Percentiles rank a stretch among this genome's conserved stretches.
phyloP scores from a whole-genome alignment of 2,888 invertebrate species.

The Oscheius onirici region DNA sequence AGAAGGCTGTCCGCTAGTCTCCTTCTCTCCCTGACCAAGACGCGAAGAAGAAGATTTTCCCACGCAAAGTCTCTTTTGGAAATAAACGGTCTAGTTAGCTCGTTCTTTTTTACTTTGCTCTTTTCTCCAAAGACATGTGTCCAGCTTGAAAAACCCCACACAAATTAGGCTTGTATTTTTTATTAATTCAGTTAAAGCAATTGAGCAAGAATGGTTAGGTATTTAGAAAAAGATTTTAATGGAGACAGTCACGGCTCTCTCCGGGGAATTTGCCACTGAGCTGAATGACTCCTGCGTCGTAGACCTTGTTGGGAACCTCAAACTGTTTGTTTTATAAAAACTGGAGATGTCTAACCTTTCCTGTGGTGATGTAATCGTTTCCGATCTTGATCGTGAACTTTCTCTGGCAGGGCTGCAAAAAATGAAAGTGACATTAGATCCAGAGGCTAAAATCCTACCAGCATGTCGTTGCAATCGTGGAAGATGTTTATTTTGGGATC shows the following conservation, averaged over 20 bases:
- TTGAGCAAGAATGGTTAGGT: neutral
- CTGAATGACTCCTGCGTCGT: constrained; percentile 62
- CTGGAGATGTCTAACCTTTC: constrained; percentile 35
- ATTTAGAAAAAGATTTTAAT: constrained; percentile 35
- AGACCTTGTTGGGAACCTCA: constrained; percentile 42
- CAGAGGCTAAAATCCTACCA: constrained; percentile 6
- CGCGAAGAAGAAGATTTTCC: no score
- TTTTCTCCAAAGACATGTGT: no score
- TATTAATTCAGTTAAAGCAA: constrained; percentile 2
- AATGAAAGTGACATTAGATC: neutral
- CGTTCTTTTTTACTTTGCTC: no score
- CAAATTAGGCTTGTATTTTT: neutral
- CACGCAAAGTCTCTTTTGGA: no score
- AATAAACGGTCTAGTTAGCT: no score
- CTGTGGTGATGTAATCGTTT: constrained; percentile 57
- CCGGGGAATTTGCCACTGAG: constrained; percentile 60
- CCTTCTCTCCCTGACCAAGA: no score
- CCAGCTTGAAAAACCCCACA: no score
- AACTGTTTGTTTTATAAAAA: no score
- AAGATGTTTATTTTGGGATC: constrained; percentile 69
- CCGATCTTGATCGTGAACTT: constrained; percentile 65
- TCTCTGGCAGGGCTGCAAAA: constrained; percentile 64
- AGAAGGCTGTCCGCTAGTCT: no score
- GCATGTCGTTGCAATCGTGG: constrained; percentile 69
- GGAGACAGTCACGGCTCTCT: constrained; percentile 61